A percentile compares a stretch with the other conserved stretches of the same genome.
Evolutionary conservation across 1,140 invertebrate species (phyloP).

Genomic region (Magallana ariakensis): DNA sequence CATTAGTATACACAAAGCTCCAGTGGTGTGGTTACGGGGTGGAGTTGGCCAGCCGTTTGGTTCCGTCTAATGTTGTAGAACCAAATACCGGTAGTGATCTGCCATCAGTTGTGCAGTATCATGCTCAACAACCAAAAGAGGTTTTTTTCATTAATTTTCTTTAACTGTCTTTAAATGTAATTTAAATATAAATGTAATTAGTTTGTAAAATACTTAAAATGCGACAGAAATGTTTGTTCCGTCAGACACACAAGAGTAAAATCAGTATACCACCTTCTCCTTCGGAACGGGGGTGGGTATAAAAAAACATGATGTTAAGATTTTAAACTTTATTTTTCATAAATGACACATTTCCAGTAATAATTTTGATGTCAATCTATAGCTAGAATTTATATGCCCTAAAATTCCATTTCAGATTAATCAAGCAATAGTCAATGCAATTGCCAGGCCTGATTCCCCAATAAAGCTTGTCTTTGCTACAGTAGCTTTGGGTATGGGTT

Average conservation of each 20-base stretch:
- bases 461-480: constrained; percentile 30
- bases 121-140: constrained; percentile 16
- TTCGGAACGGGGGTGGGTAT: no score
- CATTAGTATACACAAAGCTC: background rate
- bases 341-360: no score
- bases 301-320: background rate
- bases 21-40: background rate
- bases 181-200: background rate
- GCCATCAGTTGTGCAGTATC: constrained; percentile 15
- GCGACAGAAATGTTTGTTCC: background rate
- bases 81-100: background rate
- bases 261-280: background rate
- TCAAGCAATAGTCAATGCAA: background rate
- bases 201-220: background rate
- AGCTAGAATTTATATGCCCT: no score
- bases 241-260: background rate
- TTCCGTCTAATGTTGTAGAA: background rate
- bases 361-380: no score
- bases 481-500: constrained; percentile 29
- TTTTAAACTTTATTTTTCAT: no score
- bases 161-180: background rate
- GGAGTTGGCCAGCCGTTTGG: background rate
- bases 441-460: no score
- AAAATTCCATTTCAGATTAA: background rate
- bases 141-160: background rate